These are phyloP conservation scores for Melanostoma mellinum DNA, from an alignment of 2,888 invertebrate genomes.

Conservation along the genomic window DNA sequence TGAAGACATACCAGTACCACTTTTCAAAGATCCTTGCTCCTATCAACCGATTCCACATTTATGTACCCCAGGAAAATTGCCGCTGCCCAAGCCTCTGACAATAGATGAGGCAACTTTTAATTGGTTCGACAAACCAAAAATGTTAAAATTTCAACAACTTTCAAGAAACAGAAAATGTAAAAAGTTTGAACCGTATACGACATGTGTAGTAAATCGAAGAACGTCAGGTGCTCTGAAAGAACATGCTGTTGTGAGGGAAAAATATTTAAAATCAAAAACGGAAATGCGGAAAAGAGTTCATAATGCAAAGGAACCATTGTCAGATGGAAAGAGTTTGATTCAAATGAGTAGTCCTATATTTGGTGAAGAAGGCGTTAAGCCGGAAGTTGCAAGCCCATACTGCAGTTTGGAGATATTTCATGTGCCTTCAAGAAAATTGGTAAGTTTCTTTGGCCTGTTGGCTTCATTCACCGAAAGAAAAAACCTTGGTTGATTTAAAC, in stretches of 20 bases:
- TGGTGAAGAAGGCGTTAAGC: not conserved
- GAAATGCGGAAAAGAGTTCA: constrained; percentile 4
- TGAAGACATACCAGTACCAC: constrained; percentile 5
- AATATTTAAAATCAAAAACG: constrained; percentile 26
- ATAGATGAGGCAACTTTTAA: constrained; percentile 42
- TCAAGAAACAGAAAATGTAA: constrained; percentile 36
- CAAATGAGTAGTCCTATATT: constrained; percentile 41
- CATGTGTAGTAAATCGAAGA: constrained; percentile 36
- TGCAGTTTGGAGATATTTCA: constrained; percentile 56
- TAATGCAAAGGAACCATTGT: constrained; percentile 38
- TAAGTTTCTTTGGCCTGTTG: constrained; percentile 30
- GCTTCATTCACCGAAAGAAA: no score
- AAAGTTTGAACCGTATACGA: not conserved
- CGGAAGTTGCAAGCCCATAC: constrained; percentile 41
- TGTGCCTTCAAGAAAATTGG: constrained; percentile 59
- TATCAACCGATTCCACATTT: not conserved
- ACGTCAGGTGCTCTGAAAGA: constrained; percentile 18
- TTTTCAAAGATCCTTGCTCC: constrained; percentile 34
- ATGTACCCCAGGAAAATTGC: constrained; percentile 14
- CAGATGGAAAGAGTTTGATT: constrained; percentile 40
- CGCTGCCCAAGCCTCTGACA: constrained; percentile 5
- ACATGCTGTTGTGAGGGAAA: constrained; percentile 45
- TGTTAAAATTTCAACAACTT: constrained; percentile 1
- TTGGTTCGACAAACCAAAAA: constrained; percentile 40
- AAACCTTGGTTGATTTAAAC: no score